Conservation (phyloP, 1,140 invertebrate species). For the Drosophila rhopaloa region DNA sequence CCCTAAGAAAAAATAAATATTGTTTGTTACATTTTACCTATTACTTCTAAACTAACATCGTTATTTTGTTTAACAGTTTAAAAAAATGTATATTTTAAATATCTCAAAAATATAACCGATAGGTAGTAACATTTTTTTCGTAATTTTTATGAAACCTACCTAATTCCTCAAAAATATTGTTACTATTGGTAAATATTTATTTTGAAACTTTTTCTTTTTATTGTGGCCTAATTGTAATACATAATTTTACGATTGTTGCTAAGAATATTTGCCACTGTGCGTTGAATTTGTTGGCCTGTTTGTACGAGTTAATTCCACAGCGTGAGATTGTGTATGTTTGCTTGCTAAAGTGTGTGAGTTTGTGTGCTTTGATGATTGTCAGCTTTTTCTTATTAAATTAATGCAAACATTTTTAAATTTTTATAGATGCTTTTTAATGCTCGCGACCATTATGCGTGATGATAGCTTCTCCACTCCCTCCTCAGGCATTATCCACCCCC, state of each 20-base stretch:
- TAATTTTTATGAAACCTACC: not conserved
- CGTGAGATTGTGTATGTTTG: constrained; percentile 21
- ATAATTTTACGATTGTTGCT: not conserved
- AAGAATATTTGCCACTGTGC: constrained; percentile 39
- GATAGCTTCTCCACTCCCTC: not conserved
- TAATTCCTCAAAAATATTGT: too few relatives aligned
- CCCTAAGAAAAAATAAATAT: too few relatives aligned
- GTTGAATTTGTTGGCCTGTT: constrained; percentile 28
- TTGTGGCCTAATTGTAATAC: not conserved
- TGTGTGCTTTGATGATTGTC: constrained; percentile 60
- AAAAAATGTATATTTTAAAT: too few relatives aligned
- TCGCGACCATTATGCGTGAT: constrained; percentile 32
- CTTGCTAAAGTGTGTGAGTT: constrained; percentile 16
- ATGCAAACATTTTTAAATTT: constrained; percentile 71
- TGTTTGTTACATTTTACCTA: too few relatives aligned
- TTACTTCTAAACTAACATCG: too few relatives aligned
- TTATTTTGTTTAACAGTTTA: too few relatives aligned
- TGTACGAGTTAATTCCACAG: constrained; percentile 34
- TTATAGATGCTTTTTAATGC: constrained; percentile 68
- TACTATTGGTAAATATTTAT: too few relatives aligned
- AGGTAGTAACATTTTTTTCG: too few relatives aligned
- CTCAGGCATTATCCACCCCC: not conserved
- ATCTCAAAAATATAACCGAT: too few relatives aligned
- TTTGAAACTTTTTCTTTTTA: not conserved
- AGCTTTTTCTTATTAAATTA: constrained; percentile 64